Evolutionary conservation across 2,888 invertebrate species (phyloP).

Genomic region (Tricholauxania praeusta): DNA sequence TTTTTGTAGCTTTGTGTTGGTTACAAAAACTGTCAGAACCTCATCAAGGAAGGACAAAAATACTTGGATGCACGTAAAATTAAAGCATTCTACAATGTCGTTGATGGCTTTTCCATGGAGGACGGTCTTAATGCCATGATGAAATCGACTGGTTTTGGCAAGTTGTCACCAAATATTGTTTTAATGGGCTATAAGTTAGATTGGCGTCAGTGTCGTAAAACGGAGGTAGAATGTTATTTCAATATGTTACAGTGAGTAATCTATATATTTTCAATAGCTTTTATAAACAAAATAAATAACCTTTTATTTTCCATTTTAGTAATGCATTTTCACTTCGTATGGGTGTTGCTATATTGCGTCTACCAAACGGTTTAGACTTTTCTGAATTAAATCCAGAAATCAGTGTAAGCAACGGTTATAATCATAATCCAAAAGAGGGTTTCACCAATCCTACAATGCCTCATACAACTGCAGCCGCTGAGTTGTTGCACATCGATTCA

Average conservation of each 20-base stretch:
- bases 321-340: conserved; percentile 93
- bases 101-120: conserved; percentile 81
- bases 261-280: background rate
- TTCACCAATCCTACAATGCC: conserved; percentile 60
- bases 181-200: conserved; percentile 95
- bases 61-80: conserved; percentile 87
- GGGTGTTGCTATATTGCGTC: conserved; percentile 89
- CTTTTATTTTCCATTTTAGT: conserved; percentile 69
- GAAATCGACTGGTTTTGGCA: conserved; percentile 91
- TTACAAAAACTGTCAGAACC: conserved; percentile 73
- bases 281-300: background rate
- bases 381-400: conserved; percentile 68
- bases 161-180: conserved; percentile 91
- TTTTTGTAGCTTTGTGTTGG: conserved; percentile 72
- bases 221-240: conserved; percentile 90
- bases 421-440: conserved; percentile 57
- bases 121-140: conserved; percentile 85
- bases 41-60: conserved; percentile 77
- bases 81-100: conserved; percentile 88
- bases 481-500: conserved; percentile 77
- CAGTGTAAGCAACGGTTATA: conserved; percentile 50
- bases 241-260: conserved; percentile 89
- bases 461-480: conserved; percentile 60
- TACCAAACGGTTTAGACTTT: conserved; percentile 88
- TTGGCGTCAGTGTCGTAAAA: conserved; percentile 82